Evolutionary conservation across 2,113 vertebrate genomes (phyloP).

Genomic region (Campylorhamphus procurvoides): DNA sequence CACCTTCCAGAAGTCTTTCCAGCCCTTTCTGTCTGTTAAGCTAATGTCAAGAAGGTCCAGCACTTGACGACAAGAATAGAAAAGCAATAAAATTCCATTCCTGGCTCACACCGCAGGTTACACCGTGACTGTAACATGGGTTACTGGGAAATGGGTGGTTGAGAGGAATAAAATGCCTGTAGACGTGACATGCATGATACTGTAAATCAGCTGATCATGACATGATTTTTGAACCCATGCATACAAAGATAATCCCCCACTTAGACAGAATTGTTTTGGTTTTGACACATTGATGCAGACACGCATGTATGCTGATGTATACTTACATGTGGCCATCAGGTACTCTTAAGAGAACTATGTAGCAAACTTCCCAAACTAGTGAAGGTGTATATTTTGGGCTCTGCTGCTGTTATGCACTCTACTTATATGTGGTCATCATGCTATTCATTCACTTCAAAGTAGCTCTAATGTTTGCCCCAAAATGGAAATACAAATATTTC

Average conservation of each 20-base stretch:
- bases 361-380: background rate
- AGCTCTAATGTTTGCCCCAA: background rate
- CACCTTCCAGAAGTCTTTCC: background rate
- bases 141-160: background rate
- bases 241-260: background rate
- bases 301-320: accelerated
- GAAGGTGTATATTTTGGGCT: background rate
- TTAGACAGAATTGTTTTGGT: background rate
- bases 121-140: too few relatives aligned
- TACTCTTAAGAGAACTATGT: background rate
- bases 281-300: background rate
- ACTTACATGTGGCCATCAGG: background rate
- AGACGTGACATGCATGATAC: background rate
- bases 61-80: background rate
- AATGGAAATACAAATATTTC: background rate
- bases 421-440: background rate
- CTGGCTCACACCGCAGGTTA: background rate
- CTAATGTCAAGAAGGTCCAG: background rate
- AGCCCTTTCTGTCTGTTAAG: background rate
- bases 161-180: background rate
- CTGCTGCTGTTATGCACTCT: background rate
- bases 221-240: background rate
- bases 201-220: background rate
- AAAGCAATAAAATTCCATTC: background rate
- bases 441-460: background rate